A percentile compares a stretch with the other conserved stretches of the same genome.
Conservation (phyloP, 2,113 vertebrate species). For the Suncus etruscus region DNA sequence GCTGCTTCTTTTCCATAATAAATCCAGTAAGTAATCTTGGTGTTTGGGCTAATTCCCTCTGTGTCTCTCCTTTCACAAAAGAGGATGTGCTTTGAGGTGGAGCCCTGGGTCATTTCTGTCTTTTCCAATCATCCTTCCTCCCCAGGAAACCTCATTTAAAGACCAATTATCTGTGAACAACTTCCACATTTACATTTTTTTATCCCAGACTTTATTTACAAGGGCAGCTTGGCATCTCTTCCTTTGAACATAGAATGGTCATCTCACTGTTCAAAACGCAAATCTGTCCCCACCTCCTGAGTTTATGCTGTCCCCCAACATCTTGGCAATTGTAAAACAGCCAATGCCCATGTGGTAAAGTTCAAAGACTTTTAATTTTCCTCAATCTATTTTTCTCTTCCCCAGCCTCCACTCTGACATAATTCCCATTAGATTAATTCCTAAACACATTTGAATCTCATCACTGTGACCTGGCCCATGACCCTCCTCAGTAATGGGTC, state of each 20-base stretch:
- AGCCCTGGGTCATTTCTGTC: not conserved
- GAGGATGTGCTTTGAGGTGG: not conserved
- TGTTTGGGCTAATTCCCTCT: not conserved
- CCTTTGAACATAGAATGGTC: not conserved
- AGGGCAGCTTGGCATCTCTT: not conserved
- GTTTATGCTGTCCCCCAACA: not conserved
- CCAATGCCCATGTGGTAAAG: too few relatives aligned
- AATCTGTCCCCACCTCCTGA: too few relatives aligned
- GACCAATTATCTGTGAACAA: not conserved
- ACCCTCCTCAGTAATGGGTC: too few relatives aligned
- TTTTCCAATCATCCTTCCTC: not conserved
- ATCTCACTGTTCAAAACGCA: not conserved
- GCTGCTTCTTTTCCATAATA: not conserved
- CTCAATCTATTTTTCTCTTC: not conserved
- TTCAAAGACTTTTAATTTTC: too few relatives aligned
- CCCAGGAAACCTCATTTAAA: not conserved
- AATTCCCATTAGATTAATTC: not conserved
- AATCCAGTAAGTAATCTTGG: not conserved
- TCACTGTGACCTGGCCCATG: not conserved
- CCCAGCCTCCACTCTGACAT: not conserved
- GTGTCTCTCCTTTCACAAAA: not conserved
- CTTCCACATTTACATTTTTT: not conserved
- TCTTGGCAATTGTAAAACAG: not conserved
- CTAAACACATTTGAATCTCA: not conserved
- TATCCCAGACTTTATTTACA: not conserved